Evolutionary conservation across 2,113 vertebrate species (phyloP).

Genomic region (Gulo gulo): DNA sequence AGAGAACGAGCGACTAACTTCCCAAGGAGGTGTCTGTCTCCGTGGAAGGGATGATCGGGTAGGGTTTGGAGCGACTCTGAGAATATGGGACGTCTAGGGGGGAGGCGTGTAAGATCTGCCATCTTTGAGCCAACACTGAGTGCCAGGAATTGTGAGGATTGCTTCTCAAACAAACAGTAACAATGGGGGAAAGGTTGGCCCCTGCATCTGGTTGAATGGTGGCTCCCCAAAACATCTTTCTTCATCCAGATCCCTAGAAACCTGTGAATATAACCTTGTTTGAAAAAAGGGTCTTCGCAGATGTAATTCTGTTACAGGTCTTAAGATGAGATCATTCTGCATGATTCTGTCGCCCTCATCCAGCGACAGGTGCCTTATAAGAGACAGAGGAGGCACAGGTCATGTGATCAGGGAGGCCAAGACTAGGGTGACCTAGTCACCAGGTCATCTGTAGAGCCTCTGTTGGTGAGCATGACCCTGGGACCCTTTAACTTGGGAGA

Average conservation of each 20-base stretch:
- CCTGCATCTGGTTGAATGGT: not conserved
- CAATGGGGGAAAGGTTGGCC: not conserved
- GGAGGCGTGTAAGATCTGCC: rapidly evolving
- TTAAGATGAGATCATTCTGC: not conserved
- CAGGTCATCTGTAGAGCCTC: not conserved
- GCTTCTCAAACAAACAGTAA: not conserved
- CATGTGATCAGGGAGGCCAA: rapidly evolving
- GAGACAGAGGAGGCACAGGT: not conserved
- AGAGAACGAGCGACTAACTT: not conserved
- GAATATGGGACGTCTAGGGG: rapidly evolving
- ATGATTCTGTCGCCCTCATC: not conserved
- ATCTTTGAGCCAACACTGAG: not conserved
- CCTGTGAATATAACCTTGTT: not conserved
- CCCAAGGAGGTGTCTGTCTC: not conserved
- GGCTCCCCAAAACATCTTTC: not conserved
- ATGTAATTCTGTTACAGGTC: not conserved
- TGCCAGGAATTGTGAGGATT: not conserved
- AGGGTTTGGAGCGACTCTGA: not conserved
- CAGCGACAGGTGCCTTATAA: not conserved
- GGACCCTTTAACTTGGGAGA: not conserved
- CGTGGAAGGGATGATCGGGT: not conserved
- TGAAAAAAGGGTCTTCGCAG: not conserved
- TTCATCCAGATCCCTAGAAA: not conserved
- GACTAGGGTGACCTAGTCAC: not conserved
- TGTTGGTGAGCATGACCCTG: not conserved